Evolutionary conservation across 1,140 invertebrate species (phyloP).

Genomic region (Adoxophyes honmai): DNA sequence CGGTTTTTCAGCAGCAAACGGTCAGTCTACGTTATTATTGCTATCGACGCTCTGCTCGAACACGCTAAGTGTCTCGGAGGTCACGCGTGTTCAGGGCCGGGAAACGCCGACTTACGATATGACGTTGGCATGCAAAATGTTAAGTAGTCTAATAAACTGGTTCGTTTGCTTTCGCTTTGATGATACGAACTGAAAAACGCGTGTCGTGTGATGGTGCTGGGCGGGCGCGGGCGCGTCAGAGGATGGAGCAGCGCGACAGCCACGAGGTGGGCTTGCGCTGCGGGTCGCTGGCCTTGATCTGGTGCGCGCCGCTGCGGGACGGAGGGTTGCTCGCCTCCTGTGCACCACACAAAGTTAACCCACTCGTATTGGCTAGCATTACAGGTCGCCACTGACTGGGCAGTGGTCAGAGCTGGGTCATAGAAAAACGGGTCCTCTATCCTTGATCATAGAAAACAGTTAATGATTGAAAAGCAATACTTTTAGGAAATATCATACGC

Average conservation of each 20-base stretch:
- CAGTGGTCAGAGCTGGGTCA: no score
- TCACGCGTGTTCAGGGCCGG: background rate
- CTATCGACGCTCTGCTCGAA: background rate
- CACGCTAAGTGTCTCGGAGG: background rate
- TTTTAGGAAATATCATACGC: no score
- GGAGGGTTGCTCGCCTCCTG: slow-evolving; percentile 90
- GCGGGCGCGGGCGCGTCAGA: slow-evolving; percentile 79
- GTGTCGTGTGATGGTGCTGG: slow-evolving; percentile 19
- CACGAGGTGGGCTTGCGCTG: slow-evolving; percentile 85
- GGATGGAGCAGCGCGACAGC: slow-evolving; percentile 85
- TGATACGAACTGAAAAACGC: slow-evolving; percentile 7
- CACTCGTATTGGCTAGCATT: no score
- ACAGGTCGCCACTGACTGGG: no score
- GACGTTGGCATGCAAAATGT: slow-evolving; percentile 6
- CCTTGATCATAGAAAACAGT: no score
- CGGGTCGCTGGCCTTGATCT: slow-evolving; percentile 83
- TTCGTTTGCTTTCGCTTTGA: slow-evolving; percentile 1
- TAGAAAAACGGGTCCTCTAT: no score
- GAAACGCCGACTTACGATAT: background rate
- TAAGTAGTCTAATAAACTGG: background rate
- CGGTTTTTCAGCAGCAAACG: slow-evolving; percentile 17
- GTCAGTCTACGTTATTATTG: slow-evolving; percentile 10
- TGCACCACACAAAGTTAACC: background rate
- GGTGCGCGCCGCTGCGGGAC: slow-evolving; percentile 82
- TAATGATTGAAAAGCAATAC: no score